Evolutionary conservation across 2,888 invertebrate genomes (phyloP).

Genomic region (Ochropleura plecta): DNA sequence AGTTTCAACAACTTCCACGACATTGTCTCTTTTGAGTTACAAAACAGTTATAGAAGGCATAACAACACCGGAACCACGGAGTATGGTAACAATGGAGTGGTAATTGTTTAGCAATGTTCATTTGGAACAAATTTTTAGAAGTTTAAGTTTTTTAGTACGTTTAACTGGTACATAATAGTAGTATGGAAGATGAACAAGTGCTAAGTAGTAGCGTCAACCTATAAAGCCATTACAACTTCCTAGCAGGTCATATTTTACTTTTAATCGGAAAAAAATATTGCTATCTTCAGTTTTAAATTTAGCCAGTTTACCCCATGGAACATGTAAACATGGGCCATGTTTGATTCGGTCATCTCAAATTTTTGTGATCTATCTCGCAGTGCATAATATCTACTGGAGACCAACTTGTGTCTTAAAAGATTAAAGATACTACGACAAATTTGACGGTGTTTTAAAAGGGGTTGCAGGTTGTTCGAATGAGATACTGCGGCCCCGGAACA

Average conservation of each 20-base stretch:
- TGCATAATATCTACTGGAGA: neutral
- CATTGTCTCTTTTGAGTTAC: slow-evolving; percentile 6
- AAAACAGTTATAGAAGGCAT: slow-evolving; percentile 27
- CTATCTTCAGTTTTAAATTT: neutral
- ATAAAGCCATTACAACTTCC: neutral
- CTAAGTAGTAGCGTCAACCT: too few species aligned
- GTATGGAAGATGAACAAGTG: neutral
- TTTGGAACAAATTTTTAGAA: too few species aligned
- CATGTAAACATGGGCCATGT: too few species aligned
- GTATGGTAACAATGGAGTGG: slow-evolving; percentile 14
- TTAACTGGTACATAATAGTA: neutral
- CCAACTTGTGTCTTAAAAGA: neutral
- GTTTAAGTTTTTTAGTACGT: too few species aligned
- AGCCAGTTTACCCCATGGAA: neutral
- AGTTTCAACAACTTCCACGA: slow-evolving; percentile 23
- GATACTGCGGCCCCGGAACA: too few species aligned
- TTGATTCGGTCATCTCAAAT: neutral
- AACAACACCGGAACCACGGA: slow-evolving; percentile 5
- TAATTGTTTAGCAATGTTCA: neutral
- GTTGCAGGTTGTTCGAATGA: too few species aligned
- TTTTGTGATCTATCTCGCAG: neutral
- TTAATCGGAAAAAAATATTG: neutral
- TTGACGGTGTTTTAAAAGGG: too few species aligned
- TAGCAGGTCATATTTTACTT: neutral
- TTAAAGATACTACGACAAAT: neutral